Percentiles rank a stretch among this genome's conserved stretches.
These are phyloP conservation scores for Oscheius sp. DNA, from an alignment of 1,140 invertebrate genomes.

Conservation along the genomic window DNA sequence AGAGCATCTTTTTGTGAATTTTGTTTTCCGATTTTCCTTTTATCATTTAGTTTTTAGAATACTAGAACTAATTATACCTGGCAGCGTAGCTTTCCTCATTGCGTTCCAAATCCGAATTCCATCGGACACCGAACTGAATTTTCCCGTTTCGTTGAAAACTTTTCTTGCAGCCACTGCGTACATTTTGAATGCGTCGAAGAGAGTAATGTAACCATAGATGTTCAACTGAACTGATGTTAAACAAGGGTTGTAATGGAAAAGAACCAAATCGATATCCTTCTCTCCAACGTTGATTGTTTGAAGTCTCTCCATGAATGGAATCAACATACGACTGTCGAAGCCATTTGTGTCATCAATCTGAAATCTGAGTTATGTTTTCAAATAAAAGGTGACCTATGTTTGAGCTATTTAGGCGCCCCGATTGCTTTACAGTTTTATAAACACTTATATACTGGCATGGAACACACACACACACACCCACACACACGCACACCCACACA, in stretches of 20 bases:
- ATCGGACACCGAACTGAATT: constrained; percentile 13
- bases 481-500: no score
- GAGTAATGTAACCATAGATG: constrained; percentile 52
- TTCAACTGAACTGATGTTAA: constrained; percentile 39
- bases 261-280: constrained; percentile 34
- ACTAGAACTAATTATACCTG: constrained; percentile 39
- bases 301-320: constrained; percentile 46
- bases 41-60: background rate
- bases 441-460: no score
- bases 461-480: no score
- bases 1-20: no score
- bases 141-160: constrained; percentile 43
- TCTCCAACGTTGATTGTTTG: constrained; percentile 41
- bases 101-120: constrained; percentile 44
- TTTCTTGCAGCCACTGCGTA: constrained; percentile 44
- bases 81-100: constrained; percentile 45
- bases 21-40: no score
- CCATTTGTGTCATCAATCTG: constrained; percentile 54
- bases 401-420: no score
- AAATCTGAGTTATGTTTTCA: no score
- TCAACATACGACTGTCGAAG: constrained; percentile 46
- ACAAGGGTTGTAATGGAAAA: constrained; percentile 13
- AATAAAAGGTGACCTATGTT: no score
- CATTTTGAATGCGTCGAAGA: constrained; percentile 49
- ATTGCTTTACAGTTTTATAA: no score